Evolutionary conservation across 2,888 invertebrate species (phyloP).

Genomic region (Arctia plantaginis): DNA sequence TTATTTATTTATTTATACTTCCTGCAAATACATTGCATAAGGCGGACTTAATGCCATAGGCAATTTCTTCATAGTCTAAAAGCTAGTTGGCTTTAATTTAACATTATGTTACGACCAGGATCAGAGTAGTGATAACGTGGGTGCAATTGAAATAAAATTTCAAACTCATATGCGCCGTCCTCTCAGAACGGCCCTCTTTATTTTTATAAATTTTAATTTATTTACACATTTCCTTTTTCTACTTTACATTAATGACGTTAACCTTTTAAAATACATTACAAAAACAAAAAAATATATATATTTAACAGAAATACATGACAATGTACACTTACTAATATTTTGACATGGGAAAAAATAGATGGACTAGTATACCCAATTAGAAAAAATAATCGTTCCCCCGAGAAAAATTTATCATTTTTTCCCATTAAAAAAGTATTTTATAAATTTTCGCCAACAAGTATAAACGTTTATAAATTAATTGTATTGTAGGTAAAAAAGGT

Average conservation of each 20-base stretch:
- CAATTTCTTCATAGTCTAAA: too few relatives aligned
- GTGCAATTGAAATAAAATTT: neutral
- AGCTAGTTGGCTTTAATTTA: too few relatives aligned
- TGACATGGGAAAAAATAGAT: conserved; percentile 74
- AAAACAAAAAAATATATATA: conserved; percentile 73
- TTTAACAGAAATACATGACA: conserved; percentile 81
- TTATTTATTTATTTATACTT: too few relatives aligned
- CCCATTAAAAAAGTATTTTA: conserved; percentile 74
- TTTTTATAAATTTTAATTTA: conserved; percentile 87
- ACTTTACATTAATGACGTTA: conserved; percentile 86
- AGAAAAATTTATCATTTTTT: conserved; percentile 59
- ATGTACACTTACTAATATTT: conserved; percentile 77
- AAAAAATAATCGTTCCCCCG: conserved; percentile 80
- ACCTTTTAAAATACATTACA: conserved; percentile 85
- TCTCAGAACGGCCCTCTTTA: conserved; percentile 84
- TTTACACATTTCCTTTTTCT: conserved; percentile 84
- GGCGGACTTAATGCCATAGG: too few relatives aligned
- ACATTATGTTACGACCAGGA: too few relatives aligned
- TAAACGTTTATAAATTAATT: conserved; percentile 71
- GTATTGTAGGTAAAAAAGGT: conserved; percentile 68
- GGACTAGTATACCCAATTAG: conserved; percentile 85
- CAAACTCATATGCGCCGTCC: conserved; percentile 69
- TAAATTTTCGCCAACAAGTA: conserved; percentile 77
- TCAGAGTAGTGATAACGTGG: neutral
- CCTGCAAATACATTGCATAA: too few relatives aligned